These are phyloP conservation scores for Drusus annulatus DNA, from an alignment of 1,140 invertebrate genomes.

Conservation along the genomic window DNA sequence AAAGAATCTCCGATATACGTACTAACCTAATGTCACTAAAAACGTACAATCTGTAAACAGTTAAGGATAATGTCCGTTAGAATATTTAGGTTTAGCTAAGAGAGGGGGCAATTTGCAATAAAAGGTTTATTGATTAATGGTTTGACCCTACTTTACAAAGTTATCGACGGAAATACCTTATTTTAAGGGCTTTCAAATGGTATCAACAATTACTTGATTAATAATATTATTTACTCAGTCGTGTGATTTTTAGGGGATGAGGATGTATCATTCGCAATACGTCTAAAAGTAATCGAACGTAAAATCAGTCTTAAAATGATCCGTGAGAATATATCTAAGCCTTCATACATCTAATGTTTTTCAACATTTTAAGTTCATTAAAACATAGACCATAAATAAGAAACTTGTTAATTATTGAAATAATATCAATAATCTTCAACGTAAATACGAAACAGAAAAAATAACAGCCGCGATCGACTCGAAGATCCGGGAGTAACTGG, in stretches of 20 bases:
- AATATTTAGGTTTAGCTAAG: constrained; percentile 21
- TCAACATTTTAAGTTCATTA: no score
- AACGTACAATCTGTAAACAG: constrained; percentile 30
- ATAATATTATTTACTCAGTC: constrained; percentile 15
- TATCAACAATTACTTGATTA: not conserved
- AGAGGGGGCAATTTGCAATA: not conserved
- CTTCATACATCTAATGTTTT: no score
- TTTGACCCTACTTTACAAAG: not conserved
- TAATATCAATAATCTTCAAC: no score
- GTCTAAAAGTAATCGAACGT: no score
- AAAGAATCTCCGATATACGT: not conserved
- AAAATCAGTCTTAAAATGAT: no score
- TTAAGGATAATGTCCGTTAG: constrained; percentile 17
- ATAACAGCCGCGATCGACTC: no score
- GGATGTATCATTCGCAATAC: no score
- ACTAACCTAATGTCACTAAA: constrained; percentile 11
- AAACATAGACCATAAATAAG: no score
- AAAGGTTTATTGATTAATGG: constrained; percentile 36
- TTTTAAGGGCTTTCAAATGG: constrained; percentile 15
- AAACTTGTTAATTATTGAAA: no score
- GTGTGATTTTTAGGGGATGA: constrained; percentile 19
- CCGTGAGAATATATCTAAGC: no score
- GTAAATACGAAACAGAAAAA: no score
- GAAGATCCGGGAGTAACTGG: no score
- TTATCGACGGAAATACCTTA: not conserved